phyloP scores from a whole-genome alignment of 2,888 invertebrate genomes.

The Drosophila peninsularis region DNA sequence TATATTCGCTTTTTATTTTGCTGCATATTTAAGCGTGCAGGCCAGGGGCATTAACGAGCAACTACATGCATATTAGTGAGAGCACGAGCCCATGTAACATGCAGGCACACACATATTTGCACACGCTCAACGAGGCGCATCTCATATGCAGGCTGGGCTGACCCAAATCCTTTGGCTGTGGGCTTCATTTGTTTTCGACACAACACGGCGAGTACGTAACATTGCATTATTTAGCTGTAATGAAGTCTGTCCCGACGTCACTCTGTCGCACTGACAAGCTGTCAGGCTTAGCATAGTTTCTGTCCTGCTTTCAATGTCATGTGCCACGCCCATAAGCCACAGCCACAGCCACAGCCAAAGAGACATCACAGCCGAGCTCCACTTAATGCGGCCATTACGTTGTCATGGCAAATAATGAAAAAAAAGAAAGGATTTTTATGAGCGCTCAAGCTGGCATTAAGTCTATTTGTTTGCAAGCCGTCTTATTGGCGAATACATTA shows the following conservation, averaged over 20 bases:
- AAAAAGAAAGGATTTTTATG: constrained; percentile 67
- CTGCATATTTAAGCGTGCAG: constrained; percentile 61
- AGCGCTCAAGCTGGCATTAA: constrained; percentile 66
- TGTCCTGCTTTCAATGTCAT: constrained; percentile 68
- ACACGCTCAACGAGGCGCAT: constrained; percentile 55
- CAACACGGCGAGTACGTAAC: constrained; percentile 60
- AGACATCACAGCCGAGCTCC: constrained; percentile 32
- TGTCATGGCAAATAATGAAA: constrained; percentile 57
- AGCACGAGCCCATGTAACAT: constrained; percentile 2
- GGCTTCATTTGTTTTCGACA: constrained; percentile 73
- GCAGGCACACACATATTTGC: constrained; percentile 12
- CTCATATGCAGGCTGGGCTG: constrained; percentile 70
- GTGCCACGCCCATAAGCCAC: constrained; percentile 60
- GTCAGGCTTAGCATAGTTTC: constrained; percentile 74
- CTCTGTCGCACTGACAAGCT: constrained; percentile 42
- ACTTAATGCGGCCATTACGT: constrained; percentile 62
- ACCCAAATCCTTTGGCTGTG: constrained; percentile 72
- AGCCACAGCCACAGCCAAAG: constrained; percentile 20
- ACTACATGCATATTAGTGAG: constrained; percentile 28
- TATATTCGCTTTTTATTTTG: constrained; percentile 45
- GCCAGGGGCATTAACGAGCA: constrained; percentile 60
- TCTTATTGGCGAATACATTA: constrained; percentile 73
- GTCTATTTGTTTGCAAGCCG: constrained; percentile 38
- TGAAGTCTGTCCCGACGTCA: constrained; percentile 64
- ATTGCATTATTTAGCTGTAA: constrained; percentile 72